Base-by-base conservation (phyloP, 1,140 invertebrate genomes). In the Dolichoris vasculosae region DNA sequence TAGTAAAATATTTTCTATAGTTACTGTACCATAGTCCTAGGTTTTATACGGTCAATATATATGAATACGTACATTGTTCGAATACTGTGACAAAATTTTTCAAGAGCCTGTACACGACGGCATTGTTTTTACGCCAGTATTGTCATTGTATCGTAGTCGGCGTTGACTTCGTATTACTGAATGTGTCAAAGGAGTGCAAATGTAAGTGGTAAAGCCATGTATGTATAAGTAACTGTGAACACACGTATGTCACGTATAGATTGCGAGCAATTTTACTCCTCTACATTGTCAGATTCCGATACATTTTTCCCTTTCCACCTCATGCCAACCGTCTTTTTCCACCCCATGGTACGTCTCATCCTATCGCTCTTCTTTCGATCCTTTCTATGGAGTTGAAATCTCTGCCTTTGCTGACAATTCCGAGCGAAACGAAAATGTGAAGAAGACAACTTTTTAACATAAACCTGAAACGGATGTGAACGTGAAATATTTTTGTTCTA, bases 101-200 rank as follows among this genome's bases (percentile, higher is more conserved):
- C 87, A 88, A 89, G 86, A 86, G 86, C 59, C 46, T 23, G n/a
- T 26, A 63, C 38, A 73, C 67, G 30, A 6, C 26, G 55, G 86
- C 83, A 89, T 90, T 89, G 89, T 89, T 90, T 89, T 90, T 88
- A 87, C 87, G 87, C 87, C 20, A 55, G 84, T 81, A 88, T 88
- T 87, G 88, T 89, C 55, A 20, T 26, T 30, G 3, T 64, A 2
- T 75, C 73, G 11, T 30, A 51, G 46, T 51, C 23, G 15, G 17
- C n/a, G 69, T 84, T 82, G 80, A 86, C 86, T 87, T 87, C 87
- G 35, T 40, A 78, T 63, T 78, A n/a, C 32, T 15, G 87, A 87
- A 80, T 86, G 86, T 87, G 87, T 90, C 88, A 89, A 89, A 89
- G 88, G 87, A 80, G 87, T 63, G 87, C 64, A 88, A 89, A 90